Evolutionary conservation across 2,113 vertebrate genomes (phyloP).

Genomic region (Phaetusa simplex): DNA sequence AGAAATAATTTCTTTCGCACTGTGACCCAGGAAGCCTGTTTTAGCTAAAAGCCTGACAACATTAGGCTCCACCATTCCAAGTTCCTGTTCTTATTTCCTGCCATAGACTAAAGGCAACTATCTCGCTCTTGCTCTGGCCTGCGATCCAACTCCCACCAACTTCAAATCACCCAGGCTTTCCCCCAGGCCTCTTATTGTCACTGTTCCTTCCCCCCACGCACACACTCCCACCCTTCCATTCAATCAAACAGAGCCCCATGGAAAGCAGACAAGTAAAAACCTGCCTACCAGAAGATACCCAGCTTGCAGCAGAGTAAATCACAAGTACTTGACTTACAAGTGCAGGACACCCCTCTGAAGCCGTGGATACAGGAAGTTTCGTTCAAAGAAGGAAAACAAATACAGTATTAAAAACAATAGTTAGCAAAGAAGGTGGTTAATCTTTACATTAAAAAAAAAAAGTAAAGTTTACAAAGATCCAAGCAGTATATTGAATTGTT

Average conservation of each 20-base stretch:
- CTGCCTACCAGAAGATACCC: background rate
- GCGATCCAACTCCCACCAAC: background rate
- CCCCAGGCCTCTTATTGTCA: background rate
- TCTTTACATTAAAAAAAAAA: too few relatives aligned
- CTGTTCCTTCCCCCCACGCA: background rate
- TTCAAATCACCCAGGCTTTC: background rate
- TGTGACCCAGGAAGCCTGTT: slow-evolving; percentile 6
- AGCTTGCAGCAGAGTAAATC: background rate
- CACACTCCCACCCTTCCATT: background rate
- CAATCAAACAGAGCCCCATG: background rate
- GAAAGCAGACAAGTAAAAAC: background rate
- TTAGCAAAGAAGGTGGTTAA: background rate
- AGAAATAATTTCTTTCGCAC: slow-evolving; percentile 5
- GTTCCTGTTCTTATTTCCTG: background rate
- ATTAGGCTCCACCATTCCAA: background rate
- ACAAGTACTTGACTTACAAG: background rate
- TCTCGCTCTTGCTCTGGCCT: background rate
- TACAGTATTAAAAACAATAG: background rate
- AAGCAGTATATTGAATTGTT: background rate
- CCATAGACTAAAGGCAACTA: background rate
- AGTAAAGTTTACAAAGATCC: background rate
- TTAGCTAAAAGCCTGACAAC: slow-evolving; percentile 13
- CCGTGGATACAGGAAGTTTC: background rate
- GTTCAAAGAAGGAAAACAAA: background rate
- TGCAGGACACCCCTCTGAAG: background rate